A percentile compares a stretch with the other conserved stretches of the same genome.
Evolutionary conservation across 53 echinoderm and acorn worm genomes (phyloP).

Genomic region (Luidia sarsii): DNA sequence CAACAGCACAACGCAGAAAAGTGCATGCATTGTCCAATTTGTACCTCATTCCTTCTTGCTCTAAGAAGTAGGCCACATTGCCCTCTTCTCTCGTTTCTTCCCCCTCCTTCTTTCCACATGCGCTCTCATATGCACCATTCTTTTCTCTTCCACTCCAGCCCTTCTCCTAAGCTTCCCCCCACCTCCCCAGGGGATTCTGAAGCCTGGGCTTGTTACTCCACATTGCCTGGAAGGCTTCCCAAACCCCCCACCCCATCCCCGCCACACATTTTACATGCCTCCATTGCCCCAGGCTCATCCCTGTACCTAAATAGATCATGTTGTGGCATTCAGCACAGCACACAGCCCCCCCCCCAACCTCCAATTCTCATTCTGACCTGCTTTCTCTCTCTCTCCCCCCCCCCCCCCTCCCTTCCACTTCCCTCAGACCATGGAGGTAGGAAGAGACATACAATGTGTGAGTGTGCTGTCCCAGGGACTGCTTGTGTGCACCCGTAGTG

Average conservation of each 20-base stretch:
- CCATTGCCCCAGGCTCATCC: constrained; percentile 34
- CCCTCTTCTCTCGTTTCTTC: neutral
- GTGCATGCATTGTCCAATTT: constrained; percentile 27
- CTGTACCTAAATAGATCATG: constrained; percentile 43
- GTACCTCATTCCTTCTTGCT: constrained; percentile 5
- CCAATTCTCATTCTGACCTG: constrained; percentile 44
- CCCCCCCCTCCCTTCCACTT: too few species aligned
- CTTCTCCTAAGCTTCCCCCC: neutral
- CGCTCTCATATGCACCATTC: too few species aligned
- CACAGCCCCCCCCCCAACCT: constrained; percentile 32
- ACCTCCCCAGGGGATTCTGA: neutral
- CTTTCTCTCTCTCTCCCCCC: too few species aligned
- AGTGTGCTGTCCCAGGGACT: neutral
- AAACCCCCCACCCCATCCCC: too few species aligned
- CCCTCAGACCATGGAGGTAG: too few species aligned
- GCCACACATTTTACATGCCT: constrained; percentile 11
- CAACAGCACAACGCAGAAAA: constrained; percentile 28
- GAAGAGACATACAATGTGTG: constrained; percentile 45
- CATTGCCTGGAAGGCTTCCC: too few species aligned
- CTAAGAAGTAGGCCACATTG: constrained; percentile 22
- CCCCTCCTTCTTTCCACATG: neutral
- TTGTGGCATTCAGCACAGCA: constrained; percentile 33
- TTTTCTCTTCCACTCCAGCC: neutral
- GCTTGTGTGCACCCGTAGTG: neutral
- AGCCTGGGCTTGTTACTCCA: too few species aligned